Conservation (phyloP, 2,888 invertebrate genomes). For the Drosophila pseudotalamancana region DNA sequence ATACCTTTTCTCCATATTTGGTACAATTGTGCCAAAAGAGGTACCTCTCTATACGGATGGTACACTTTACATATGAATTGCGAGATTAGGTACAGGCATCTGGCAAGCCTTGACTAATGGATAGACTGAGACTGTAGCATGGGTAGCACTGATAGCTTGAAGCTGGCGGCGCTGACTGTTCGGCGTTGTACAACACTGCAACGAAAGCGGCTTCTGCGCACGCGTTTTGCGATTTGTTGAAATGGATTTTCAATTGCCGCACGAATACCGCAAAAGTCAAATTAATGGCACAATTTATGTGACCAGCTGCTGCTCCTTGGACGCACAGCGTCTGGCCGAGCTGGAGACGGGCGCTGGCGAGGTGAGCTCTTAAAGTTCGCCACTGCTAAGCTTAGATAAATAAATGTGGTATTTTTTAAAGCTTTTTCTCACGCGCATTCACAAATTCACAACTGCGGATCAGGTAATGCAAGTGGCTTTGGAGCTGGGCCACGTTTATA, state of each 20-base stretch:
- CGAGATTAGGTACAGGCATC: too few species aligned
- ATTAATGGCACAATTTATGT: slow-evolving; percentile 77
- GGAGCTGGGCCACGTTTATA: slow-evolving; percentile 71
- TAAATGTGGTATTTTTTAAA: slow-evolving; percentile 26
- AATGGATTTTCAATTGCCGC: slow-evolving; percentile 15
- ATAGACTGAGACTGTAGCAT: too few species aligned
- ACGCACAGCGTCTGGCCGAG: slow-evolving; percentile 20
- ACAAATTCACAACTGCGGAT: slow-evolving; percentile 30
- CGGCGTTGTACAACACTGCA: neutral
- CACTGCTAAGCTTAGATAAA: neutral
- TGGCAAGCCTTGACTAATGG: slow-evolving; percentile 37
- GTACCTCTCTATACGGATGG: too few species aligned
- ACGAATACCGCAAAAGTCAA: slow-evolving; percentile 49
- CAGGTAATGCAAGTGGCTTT: slow-evolving; percentile 60
- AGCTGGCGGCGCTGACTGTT: slow-evolving; percentile 9
- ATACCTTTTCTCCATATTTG: too few species aligned
- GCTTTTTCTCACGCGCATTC: slow-evolving; percentile 52
- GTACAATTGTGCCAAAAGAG: too few species aligned
- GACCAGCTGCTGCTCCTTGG: slow-evolving; percentile 27
- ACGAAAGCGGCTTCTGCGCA: slow-evolving; percentile 22
- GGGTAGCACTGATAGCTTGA: neutral
- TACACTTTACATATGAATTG: too few species aligned
- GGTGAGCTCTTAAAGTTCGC: slow-evolving; percentile 38
- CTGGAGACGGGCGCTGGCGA: slow-evolving; percentile 75
- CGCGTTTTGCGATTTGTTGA: slow-evolving; percentile 10